Conservation (phyloP, 2,888 invertebrate genomes). For the Napeogenes inachia region DNA sequence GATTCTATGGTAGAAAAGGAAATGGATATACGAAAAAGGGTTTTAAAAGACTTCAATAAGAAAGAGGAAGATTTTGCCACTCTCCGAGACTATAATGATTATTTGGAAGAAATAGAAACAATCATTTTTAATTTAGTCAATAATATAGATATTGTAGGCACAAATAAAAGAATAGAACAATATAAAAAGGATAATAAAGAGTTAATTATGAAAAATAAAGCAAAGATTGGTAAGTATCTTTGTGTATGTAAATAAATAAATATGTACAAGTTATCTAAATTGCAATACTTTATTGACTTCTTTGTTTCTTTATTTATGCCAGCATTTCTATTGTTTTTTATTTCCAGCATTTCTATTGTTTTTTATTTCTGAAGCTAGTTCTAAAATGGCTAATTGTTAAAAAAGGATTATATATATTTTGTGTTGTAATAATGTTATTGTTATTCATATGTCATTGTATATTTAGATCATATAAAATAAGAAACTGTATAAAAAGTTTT, state of each 20-base stretch:
- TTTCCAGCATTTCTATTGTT: too few relatives aligned
- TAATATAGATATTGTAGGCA: constrained; percentile 91
- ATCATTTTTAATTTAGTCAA: constrained; percentile 94
- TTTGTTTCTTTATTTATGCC: too few relatives aligned
- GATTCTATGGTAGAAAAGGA: constrained; percentile 98
- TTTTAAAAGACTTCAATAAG: constrained; percentile 94
- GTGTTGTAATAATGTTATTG: too few relatives aligned
- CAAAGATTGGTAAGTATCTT: constrained; percentile 75
- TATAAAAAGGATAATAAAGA: constrained; percentile 95
- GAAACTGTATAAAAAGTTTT: background rate
- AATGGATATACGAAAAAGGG: constrained; percentile 93
- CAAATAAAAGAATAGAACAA: constrained; percentile 92
- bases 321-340: too few relatives aligned
- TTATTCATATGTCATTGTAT: too few relatives aligned
- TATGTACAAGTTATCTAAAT: too few relatives aligned
- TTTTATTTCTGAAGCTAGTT: too few relatives aligned
- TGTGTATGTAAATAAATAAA: too few relatives aligned
- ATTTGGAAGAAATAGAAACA: constrained; percentile 95
- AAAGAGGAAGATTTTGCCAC: constrained; percentile 94
- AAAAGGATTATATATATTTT: too few relatives aligned
- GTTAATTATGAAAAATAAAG: constrained; percentile 87
- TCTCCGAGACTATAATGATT: constrained; percentile 94
- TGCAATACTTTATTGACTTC: too few relatives aligned
- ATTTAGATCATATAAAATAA: background rate
- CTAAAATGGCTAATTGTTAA: too few relatives aligned